Base-by-base conservation (phyloP, 2,113 vertebrate species). In the Tetraodon nigroviridis region DNA sequence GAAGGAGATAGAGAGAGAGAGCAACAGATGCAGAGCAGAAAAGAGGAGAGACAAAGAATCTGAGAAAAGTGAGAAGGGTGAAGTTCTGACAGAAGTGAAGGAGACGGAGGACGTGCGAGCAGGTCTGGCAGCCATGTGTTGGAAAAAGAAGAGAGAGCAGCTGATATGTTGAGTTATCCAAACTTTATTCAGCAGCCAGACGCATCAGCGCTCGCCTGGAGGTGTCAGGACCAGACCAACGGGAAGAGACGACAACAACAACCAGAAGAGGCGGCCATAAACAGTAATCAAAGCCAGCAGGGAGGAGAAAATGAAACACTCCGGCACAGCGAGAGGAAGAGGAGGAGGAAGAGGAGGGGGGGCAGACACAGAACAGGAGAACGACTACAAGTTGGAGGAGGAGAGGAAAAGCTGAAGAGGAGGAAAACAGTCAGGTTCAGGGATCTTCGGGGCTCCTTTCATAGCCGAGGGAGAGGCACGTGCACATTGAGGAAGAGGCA, bases 51-150 rank as follows among this genome's bases (percentile, higher is more conserved):
- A 54, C 47, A 54, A 32, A 69, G 64, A 70, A 75, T 62, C 48
- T 63, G 40, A 71, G 49, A 69, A 58, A 58, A 62, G 67, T 61
- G 41, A 44, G 52, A 59, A 24, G 19, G 37, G 29, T 17, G 27
- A n/a, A 24, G 50, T 32, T 46, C 22, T 12, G n/a, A n/a, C n/a
- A 8, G 41, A 51, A 60, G 18, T 19, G 58, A 54, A 27, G 54
- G 51, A 29, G 55, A 42, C 24, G 24, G 2, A 27, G 24, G 24
- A 27, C 5, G 24, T 27, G 3, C 7, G 69, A 58, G 50, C 55
- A 64, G 61, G 65, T 49, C 67, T 85, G 78, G 56, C 51, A 63
- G 32, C 67, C 83, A 81, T 76, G 73, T 81, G 75, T 75, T 71
- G 47, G 56, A 58, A 42, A 46, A 52, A 32, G 3, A 6, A 52